Percentiles rank a stretch among this genome's conserved stretches.
These are phyloP conservation scores for Chiroxiphia lanceolata DNA, from an alignment of 2,797 vertebrate species.

Conservation along the genomic window DNA sequence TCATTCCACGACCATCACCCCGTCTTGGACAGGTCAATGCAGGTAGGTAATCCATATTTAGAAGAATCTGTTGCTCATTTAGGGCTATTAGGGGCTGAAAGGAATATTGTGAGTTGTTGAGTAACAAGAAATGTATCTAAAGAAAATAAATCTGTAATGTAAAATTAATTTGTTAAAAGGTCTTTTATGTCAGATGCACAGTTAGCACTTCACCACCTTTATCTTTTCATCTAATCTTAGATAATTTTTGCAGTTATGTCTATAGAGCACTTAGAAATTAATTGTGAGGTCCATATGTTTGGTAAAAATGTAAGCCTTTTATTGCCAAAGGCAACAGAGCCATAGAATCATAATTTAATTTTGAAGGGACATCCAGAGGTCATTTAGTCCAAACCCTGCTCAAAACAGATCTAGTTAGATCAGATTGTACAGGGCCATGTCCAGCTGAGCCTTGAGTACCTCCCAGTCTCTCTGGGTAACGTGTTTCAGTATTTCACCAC, in stretches of 20 bases:
- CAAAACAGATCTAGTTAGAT: not conserved
- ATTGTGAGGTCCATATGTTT: not conserved
- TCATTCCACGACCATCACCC: constrained; percentile 72
- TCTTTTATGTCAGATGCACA: not conserved
- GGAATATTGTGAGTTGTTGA: not conserved
- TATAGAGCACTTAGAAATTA: not conserved
- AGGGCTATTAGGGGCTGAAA: not conserved
- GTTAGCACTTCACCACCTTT: not conserved
- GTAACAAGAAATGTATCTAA: not conserved
- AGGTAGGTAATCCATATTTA: constrained; percentile 37
- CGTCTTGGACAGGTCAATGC: constrained; percentile 63
- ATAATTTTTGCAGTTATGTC: not conserved
- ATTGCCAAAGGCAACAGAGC: not conserved
- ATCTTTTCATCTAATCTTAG: not conserved
- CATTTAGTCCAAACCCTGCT: not conserved
- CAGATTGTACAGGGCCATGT: not conserved
- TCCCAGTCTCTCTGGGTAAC: not conserved
- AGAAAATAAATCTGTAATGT: not conserved
- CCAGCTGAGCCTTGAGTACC: rapidly evolving
- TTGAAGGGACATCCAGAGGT: not conserved
- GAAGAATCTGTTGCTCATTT: not conserved
- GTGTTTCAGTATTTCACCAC: not conserved
- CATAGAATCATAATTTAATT: not conserved
- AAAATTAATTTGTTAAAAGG: not conserved
- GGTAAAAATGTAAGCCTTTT: not conserved